Evolutionary conservation across 2,797 vertebrate genomes (phyloP).

Genomic region (Halcyon leucocephala): DNA sequence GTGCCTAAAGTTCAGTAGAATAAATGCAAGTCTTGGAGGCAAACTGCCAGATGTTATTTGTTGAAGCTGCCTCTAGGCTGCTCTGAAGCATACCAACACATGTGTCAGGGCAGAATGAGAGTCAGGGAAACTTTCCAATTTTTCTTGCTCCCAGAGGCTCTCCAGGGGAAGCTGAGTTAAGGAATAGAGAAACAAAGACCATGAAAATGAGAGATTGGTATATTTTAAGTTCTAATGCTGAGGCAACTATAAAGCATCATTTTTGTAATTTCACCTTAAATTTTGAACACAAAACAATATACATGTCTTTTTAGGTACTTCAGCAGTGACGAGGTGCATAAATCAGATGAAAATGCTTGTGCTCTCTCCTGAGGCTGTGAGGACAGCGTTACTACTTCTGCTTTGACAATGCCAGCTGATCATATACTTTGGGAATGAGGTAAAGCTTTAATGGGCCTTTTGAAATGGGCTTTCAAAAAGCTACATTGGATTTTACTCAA

Average conservation of each 20-base stretch:
- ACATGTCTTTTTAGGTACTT: neutral
- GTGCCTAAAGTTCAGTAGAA: slow-evolving; percentile 27
- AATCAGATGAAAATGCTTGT: neutral
- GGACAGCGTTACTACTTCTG: neutral
- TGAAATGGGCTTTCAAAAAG: neutral
- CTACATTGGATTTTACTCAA: neutral
- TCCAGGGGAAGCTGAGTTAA: slow-evolving; percentile 35
- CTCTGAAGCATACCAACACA: slow-evolving; percentile 49
- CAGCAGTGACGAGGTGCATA: neutral
- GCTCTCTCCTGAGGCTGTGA: neutral
- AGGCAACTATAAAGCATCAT: neutral
- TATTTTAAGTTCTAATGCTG: neutral
- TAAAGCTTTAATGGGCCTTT: neutral
- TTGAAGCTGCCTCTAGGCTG: slow-evolving; percentile 57
- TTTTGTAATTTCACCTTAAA: neutral
- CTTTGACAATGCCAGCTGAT: neutral
- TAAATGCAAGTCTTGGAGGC: slow-evolving; percentile 38
- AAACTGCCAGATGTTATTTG: slow-evolving; percentile 67
- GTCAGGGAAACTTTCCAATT: slow-evolving; percentile 62
- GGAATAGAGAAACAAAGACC: slow-evolving; percentile 24
- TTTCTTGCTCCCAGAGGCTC: slow-evolving; percentile 48
- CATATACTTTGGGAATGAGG: neutral
- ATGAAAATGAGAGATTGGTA: neutral
- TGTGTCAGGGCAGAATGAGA: slow-evolving; percentile 52
- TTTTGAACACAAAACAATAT: neutral